Conservation (phyloP, 2,888 invertebrate genomes). For the Digitonthophagus gazella region DNA sequence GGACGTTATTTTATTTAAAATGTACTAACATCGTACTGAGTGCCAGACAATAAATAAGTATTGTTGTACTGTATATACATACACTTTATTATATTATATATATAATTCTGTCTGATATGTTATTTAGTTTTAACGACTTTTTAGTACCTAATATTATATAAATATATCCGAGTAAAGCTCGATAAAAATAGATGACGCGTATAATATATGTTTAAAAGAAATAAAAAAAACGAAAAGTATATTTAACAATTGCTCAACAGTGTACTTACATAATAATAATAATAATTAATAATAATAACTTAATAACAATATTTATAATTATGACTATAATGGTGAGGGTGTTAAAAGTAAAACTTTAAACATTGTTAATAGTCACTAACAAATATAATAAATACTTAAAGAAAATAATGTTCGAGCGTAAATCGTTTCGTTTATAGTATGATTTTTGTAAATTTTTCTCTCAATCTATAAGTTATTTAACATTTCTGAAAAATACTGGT, state of each 20-base stretch:
- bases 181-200: slow-evolving; percentile 11
- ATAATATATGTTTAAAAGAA: slow-evolving; percentile 12
- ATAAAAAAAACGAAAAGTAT: neutral
- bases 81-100: slow-evolving; percentile 25
- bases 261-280: slow-evolving; percentile 13
- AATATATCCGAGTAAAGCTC: slow-evolving; percentile 6
- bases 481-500: neutral
- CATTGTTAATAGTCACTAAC: slow-evolving; percentile 16
- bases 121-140: slow-evolving; percentile 25
- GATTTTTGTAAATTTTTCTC: neutral
- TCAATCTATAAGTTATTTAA: neutral
- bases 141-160: slow-evolving; percentile 6
- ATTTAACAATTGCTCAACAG: slow-evolving; percentile 16
- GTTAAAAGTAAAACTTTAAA: slow-evolving; percentile 10
- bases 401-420: neutral
- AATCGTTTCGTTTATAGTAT: neutral
- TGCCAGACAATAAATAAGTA: slow-evolving; percentile 45
- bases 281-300: neutral
- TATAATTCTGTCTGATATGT: slow-evolving; percentile 25
- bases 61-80: slow-evolving; percentile 34
- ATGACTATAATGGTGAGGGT: slow-evolving; percentile 7
- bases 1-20: slow-evolving; percentile 32
- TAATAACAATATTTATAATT: slow-evolving; percentile 1
- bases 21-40: slow-evolving; percentile 41
- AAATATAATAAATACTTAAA: slow-evolving; percentile 11